phyloP scores from a whole-genome alignment of 2,888 invertebrate genomes.

The Thereva nobilitata region DNA sequence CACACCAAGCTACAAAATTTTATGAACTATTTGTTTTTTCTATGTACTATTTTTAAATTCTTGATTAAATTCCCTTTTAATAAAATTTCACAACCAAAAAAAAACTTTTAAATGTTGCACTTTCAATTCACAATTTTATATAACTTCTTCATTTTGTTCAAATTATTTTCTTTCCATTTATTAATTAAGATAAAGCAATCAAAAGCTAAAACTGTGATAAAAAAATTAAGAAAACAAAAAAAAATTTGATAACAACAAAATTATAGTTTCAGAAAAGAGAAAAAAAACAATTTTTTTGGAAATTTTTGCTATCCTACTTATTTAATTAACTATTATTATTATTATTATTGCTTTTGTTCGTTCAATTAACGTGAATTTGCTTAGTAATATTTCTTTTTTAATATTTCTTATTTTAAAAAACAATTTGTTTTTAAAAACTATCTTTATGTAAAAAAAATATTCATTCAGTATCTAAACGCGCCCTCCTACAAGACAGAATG shows the following conservation, averaged over 20 bases:
- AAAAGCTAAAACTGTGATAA: conserved; percentile 41
- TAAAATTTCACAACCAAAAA: no score
- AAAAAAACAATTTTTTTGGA: conserved; percentile 19
- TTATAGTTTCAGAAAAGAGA: conserved; percentile 18
- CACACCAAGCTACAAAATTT: no score
- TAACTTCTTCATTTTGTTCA: conserved; percentile 3
- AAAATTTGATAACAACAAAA: conserved; percentile 24
- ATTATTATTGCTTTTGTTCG: no score
- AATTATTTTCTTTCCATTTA: conserved; percentile 18
- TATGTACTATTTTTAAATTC: no score
- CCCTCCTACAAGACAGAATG: conserved; percentile 40
- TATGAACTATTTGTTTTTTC: no score
- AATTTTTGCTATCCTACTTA: neutral
- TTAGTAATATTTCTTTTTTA: neutral
- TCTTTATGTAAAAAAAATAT: neutral
- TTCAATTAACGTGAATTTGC: no score
- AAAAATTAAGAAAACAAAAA: conserved; percentile 11
- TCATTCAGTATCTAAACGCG: conserved; percentile 37
- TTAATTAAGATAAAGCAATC: conserved; percentile 37
- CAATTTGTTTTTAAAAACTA: neutral
- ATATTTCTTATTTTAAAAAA: neutral
- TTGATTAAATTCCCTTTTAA: no score
- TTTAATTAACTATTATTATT: no score
- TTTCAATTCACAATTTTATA: neutral
- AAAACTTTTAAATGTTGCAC: no score